Evolutionary conservation across 1,140 invertebrate genomes (phyloP).

Genomic region (Tetranychus urticae): DNA sequence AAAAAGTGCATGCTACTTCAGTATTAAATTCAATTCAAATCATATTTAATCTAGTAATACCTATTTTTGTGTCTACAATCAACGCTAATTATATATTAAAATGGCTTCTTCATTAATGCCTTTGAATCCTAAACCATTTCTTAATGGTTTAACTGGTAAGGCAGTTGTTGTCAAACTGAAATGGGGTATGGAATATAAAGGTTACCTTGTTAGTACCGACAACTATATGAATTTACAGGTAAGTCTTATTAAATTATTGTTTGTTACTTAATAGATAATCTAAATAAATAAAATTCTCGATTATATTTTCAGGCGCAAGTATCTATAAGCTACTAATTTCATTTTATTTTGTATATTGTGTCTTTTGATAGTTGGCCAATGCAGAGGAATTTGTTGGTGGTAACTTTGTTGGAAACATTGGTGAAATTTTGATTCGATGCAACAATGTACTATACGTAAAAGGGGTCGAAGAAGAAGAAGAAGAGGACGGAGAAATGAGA

Average conservation of each 20-base stretch:
- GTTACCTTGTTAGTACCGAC: conserved; percentile 87
- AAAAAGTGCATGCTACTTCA: too few relatives aligned
- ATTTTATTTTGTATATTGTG: too few relatives aligned
- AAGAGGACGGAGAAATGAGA: conserved; percentile 25
- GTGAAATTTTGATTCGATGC: conserved; percentile 86
- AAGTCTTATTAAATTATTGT: too few relatives aligned
- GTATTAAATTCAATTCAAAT: too few relatives aligned
- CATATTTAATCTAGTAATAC: too few relatives aligned
- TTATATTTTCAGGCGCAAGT: too few relatives aligned
- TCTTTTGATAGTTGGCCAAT: conserved; percentile 44
- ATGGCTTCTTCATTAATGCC: conserved; percentile 32
- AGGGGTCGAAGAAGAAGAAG: conserved; percentile 81
- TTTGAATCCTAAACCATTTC: conserved; percentile 96
- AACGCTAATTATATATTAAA: not conserved
- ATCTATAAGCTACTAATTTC: too few relatives aligned
- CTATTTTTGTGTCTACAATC: too few relatives aligned
- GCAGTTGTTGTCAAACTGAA: conserved; percentile 92
- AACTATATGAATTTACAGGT: conserved; percentile 96
- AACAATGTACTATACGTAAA: conserved; percentile 95
- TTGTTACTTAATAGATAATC: too few relatives aligned
- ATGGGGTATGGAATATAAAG: conserved; percentile 99
- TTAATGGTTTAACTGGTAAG: conserved; percentile 93
- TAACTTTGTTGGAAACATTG: conserved; percentile 66
- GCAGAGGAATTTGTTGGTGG: conserved; percentile 96
- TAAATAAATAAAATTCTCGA: too few relatives aligned